Conservation (phyloP, 2,888 invertebrate genomes). For the Dorcus parallelipipedus region DNA sequence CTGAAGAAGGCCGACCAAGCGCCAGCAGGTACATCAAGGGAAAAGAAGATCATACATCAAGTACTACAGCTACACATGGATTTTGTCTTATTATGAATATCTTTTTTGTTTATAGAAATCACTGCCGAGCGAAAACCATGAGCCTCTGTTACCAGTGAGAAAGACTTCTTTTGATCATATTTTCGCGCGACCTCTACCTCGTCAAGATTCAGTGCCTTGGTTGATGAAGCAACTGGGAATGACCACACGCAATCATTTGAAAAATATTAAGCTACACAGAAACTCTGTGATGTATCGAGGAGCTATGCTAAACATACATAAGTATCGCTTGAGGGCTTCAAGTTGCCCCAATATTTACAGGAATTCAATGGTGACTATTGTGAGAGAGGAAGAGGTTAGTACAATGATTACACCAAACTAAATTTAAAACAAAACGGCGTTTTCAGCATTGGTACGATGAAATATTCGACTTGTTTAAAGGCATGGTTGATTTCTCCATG, state of each 20-base stretch:
- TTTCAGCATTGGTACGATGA: slow-evolving; percentile 73
- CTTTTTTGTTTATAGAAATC: slow-evolving; percentile 29
- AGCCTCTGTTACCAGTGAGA: slow-evolving; percentile 2
- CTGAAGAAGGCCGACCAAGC: slow-evolving; percentile 46
- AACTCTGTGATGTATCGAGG: slow-evolving; percentile 84
- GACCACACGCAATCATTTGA: slow-evolving; percentile 63
- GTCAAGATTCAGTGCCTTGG: slow-evolving; percentile 49
- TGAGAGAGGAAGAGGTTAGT: neutral
- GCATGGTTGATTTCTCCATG: slow-evolving; percentile 76
- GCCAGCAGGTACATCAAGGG: neutral
- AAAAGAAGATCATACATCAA: slow-evolving; percentile 21
- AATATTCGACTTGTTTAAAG: slow-evolving; percentile 61
- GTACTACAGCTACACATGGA: slow-evolving; percentile 5
- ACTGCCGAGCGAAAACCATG: slow-evolving; percentile 24
- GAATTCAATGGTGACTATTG: slow-evolving; percentile 72
- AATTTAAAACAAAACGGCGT: neutral
- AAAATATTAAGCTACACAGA: slow-evolving; percentile 68
- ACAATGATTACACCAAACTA: neutral
- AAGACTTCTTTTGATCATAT: slow-evolving; percentile 14
- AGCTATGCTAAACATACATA: slow-evolving; percentile 74
- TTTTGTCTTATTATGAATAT: neutral
- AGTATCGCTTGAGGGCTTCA: slow-evolving; percentile 78
- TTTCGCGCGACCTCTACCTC: slow-evolving; percentile 1
- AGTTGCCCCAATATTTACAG: slow-evolving; percentile 90
- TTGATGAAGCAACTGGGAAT: slow-evolving; percentile 56